Percentiles rank a stretch among this genome's conserved stretches.
Evolutionary conservation across 1,140 invertebrate genomes (phyloP).

Genomic region (Neomicropteryx cornuta): DNA sequence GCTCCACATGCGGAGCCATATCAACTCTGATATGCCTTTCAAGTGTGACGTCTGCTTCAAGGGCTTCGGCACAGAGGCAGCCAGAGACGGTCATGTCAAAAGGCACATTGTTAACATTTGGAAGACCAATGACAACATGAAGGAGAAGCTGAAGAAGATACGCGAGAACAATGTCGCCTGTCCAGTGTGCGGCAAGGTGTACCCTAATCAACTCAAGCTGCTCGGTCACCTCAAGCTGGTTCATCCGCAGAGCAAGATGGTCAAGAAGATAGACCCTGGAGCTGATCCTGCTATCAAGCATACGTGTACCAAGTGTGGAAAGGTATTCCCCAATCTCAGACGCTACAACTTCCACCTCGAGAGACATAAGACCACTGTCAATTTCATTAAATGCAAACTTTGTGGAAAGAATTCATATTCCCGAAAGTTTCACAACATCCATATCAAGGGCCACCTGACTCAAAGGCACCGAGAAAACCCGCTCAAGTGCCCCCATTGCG

Average conservation of each 20-base stretch:
- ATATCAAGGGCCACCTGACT: constrained; percentile 31
- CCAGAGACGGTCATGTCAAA: constrained; percentile 27
- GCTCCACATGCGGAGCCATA: constrained; percentile 29
- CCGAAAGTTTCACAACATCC: constrained; percentile 26
- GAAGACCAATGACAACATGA: constrained; percentile 25
- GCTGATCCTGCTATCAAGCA: constrained; percentile 24
- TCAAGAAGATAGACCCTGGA: constrained; percentile 32
- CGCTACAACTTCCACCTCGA: constrained; percentile 28
- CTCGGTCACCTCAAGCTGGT: constrained; percentile 29
- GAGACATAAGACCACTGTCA: constrained; percentile 28
- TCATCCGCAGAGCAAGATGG: constrained; percentile 38
- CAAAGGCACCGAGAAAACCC: constrained; percentile 30
- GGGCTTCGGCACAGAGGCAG: constrained; percentile 27
- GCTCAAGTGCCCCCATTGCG: constrained; percentile 29
- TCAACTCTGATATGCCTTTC: constrained; percentile 28
- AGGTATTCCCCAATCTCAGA: constrained; percentile 29
- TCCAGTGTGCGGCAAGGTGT: constrained; percentile 30
- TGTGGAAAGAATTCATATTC: constrained; percentile 35
- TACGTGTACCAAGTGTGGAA: constrained; percentile 33
- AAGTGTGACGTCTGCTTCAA: constrained; percentile 33
- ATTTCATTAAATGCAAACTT: constrained; percentile 35
- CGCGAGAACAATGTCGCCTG: constrained; percentile 27
- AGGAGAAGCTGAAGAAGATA: constrained; percentile 26
- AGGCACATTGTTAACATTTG: constrained; percentile 33
- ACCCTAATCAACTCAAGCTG: constrained; percentile 28